Percentiles rank a stretch among this genome's conserved stretches.
phyloP scores from a whole-genome alignment of 2,113 vertebrate species.

The Cathartes aura region DNA sequence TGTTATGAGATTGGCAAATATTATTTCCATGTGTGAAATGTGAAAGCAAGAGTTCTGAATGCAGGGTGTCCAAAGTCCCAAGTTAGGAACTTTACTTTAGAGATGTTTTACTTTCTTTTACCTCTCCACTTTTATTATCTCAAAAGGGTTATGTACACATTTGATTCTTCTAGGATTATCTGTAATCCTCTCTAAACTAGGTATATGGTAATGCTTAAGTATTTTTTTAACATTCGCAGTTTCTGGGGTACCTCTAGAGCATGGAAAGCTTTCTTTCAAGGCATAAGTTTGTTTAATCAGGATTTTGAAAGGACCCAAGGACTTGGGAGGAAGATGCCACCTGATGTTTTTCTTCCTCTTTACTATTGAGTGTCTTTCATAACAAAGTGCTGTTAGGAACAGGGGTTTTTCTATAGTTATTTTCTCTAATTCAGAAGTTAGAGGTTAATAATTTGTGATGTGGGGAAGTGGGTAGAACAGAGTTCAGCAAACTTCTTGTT shows the following conservation, averaged over 20 bases:
- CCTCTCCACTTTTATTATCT: not conserved
- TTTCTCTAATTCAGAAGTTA: not conserved
- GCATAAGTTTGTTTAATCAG: not conserved
- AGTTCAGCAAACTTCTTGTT: not conserved
- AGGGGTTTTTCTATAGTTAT: not conserved
- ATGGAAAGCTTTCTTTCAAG: not conserved
- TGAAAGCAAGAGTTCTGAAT: not conserved
- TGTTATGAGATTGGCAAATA: not conserved
- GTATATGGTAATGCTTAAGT: not conserved
- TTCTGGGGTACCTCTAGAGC: not conserved
- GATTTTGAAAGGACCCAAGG: not conserved
- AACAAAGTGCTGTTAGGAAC: not conserved
- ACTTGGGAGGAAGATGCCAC: not conserved
- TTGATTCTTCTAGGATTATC: not conserved
- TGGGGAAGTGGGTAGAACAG: not conserved
- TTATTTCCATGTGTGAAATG: not conserved
- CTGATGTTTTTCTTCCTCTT: not conserved
- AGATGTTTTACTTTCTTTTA: not conserved
- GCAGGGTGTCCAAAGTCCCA: not conserved
- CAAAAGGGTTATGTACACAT: rapidly evolving
- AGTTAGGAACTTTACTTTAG: not conserved
- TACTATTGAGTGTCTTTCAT: not conserved
- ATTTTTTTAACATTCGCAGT: not conserved
- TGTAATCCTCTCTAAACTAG: not conserved
- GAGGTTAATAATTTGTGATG: not conserved